These are phyloP conservation scores for Noctua janthe DNA, from an alignment of 2,888 invertebrate species.

Conservation along the genomic window DNA sequence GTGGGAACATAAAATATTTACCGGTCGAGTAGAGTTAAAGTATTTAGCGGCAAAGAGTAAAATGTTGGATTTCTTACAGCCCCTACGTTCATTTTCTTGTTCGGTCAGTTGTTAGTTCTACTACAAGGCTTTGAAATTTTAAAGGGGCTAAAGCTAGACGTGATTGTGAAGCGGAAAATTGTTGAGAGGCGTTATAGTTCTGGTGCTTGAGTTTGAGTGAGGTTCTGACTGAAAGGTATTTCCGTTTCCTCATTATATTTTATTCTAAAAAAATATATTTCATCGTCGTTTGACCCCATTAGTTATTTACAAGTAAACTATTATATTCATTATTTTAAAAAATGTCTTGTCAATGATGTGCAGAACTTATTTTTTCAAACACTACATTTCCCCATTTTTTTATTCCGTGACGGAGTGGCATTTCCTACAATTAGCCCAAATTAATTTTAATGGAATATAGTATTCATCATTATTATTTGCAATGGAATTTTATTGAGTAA, in stretches of 20 bases:
- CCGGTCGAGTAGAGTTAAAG: slow-evolving; percentile 76
- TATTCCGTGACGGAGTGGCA: neutral
- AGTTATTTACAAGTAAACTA: neutral
- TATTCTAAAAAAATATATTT: neutral
- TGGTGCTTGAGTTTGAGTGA: slow-evolving; percentile 7
- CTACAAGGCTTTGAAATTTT: slow-evolving; percentile 71
- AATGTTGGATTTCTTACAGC: slow-evolving; percentile 73
- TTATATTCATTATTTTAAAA: neutral
- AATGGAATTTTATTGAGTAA: neutral
- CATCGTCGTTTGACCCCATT: neutral
- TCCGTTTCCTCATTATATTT: neutral
- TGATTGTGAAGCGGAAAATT: slow-evolving; percentile 51
- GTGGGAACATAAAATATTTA: slow-evolving; percentile 81
- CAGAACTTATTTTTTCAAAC: neutral
- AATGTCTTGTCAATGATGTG: neutral
- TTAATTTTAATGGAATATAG: neutral
- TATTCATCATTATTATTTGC: neutral
- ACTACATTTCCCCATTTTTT: neutral
- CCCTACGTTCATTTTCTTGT: slow-evolving; percentile 71
- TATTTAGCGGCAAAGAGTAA: slow-evolving; percentile 76
- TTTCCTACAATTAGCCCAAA: neutral
- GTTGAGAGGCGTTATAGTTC: slow-evolving; percentile 37
- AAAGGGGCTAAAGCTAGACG: slow-evolving; percentile 50
- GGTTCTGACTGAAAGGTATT: slow-evolving; percentile 22
- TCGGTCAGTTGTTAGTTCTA: slow-evolving; percentile 67